phyloP scores from a whole-genome alignment of 2,797 vertebrate genomes.

The Pipistrellus kuhlii region DNA sequence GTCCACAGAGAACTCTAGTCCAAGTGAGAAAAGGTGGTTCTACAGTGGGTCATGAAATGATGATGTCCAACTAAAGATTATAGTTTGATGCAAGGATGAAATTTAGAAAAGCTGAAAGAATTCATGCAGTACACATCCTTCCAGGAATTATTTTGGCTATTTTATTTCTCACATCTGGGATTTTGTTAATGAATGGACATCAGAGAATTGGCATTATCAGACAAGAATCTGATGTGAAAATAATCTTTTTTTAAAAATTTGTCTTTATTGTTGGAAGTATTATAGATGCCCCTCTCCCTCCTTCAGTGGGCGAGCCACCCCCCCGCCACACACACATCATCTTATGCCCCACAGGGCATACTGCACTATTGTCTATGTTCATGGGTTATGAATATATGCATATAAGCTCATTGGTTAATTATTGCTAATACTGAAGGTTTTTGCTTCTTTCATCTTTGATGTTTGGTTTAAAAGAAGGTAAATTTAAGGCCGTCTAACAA shows the following conservation, averaged over 20 bases:
- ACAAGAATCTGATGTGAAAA: background rate
- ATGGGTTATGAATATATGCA: background rate
- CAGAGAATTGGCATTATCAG: background rate
- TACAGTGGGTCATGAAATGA: background rate
- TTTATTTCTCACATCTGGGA: background rate
- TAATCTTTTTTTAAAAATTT: background rate
- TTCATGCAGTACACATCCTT: background rate
- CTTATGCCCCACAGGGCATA: no score
- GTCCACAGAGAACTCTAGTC: background rate
- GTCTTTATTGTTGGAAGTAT: background rate
- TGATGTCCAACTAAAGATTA: background rate
- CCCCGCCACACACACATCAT: no score
- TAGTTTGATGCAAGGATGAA: background rate
- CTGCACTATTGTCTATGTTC: background rate
- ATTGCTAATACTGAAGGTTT: background rate
- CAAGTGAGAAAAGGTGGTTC: background rate
- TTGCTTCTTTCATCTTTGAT: slow-evolving; percentile 1
- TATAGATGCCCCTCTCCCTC: background rate
- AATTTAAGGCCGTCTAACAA: background rate
- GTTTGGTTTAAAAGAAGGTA: background rate
- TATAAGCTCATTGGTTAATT: background rate
- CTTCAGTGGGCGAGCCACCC: no score
- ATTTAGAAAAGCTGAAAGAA: background rate
- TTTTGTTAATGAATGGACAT: background rate
- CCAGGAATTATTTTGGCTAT: background rate